Evolutionary conservation across 2,797 vertebrate species (phyloP), one percentile per base, ranked within the genome.

Genomic region (Steatocranus sp.): DNA sequence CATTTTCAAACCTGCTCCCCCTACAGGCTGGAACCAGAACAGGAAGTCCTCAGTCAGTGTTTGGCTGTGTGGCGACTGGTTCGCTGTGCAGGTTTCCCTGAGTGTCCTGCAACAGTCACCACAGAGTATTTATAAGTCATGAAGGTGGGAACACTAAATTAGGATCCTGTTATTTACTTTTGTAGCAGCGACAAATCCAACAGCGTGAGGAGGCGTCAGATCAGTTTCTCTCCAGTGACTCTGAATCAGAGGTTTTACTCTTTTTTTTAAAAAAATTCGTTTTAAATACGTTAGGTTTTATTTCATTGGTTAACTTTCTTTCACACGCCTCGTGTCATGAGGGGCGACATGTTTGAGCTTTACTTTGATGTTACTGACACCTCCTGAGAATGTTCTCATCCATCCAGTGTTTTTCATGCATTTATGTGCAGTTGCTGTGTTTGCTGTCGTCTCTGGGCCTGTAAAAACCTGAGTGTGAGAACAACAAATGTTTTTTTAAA

Each of bases 311-410:
- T 18, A 43, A 11, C 41, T 2, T 41, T 46, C 27, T 23, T 73
- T n/a, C 50, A 25, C 54, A 10, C 5, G n/a, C 46, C 36, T n/a
- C 36, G 32, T 14, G 4, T 56, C 18, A 25, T 2, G 7, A 10
- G 32, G 7, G 43, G 68, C 10, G 5, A 9, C 54, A 3, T n/a
- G 25, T 70, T 79, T 68, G 76, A 83, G 68, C 79, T 86, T 87
- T 79, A 83, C 48, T 73, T 84, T 78, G 12, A 83, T 89, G 87
- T 89, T 87, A 73, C 93, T 94, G 95, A 96, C 94, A 36, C 86
- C 27, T 93, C 94, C 94, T 95, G 95, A 96, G 95, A 96, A 95
- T 85, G 46, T 93, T 48, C 80, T 20, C 1, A 20, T 49, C 34
- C 30, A 63, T 23, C 18, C n/a, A 54, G 11, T 20, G 14, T 49